Conservation (phyloP, 2,797 vertebrate species). For the Pterois miles region DNA sequence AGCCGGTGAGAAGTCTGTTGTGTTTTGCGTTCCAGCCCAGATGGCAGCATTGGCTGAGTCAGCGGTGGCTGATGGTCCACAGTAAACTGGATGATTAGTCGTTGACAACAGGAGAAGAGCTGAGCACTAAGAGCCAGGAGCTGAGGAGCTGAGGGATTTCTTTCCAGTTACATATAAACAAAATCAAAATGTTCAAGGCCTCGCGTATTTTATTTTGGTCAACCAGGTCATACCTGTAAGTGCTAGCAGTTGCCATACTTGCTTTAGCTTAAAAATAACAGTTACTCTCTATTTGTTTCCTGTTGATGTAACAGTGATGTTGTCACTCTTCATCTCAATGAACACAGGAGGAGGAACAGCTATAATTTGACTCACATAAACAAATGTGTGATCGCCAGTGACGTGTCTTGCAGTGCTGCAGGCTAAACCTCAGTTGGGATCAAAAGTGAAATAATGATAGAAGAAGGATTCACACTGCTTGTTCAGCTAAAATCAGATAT, state of each 20-base stretch:
- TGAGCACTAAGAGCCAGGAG: background rate
- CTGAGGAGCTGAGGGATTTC: background rate
- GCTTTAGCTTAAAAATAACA: background rate
- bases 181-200: too few species aligned
- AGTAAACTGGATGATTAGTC: constrained; percentile 52
- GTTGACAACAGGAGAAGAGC: constrained; percentile 41
- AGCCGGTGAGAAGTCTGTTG: constrained; percentile 56
- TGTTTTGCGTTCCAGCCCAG: constrained; percentile 71
- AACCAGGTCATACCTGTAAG: background rate
- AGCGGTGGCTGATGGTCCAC: constrained; percentile 46
- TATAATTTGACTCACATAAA: background rate
- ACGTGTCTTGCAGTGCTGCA: background rate
- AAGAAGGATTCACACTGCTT: constrained; percentile 16
- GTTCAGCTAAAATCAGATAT: constrained; percentile 43
- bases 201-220: too few species aligned
- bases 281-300: background rate
- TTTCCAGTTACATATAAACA: too few species aligned
- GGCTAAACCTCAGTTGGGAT: constrained; percentile 6
- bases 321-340: background rate
- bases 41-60: constrained; percentile 73
- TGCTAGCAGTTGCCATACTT: background rate
- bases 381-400: background rate
- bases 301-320: background rate
- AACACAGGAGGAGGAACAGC: background rate
- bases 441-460: constrained; percentile 11